Conservation (phyloP, 2,113 vertebrate genomes). For the Alaudala cheleensis region DNA sequence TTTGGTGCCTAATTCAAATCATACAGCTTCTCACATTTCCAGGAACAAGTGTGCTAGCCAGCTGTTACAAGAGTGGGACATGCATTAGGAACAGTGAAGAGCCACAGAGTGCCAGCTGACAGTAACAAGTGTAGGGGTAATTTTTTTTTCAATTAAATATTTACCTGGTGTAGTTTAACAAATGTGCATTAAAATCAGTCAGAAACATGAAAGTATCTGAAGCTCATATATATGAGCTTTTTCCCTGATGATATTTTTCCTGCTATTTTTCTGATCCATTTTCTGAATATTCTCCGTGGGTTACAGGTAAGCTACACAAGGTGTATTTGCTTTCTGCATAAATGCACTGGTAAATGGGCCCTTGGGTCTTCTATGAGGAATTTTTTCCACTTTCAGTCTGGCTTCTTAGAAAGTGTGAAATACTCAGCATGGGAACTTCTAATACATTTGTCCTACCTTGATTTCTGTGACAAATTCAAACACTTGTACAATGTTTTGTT, state of each 20-base stretch:
- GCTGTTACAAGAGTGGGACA: background rate
- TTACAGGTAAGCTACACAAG: fast-evolving
- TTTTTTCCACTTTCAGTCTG: background rate
- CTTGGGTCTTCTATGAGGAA: fast-evolving
- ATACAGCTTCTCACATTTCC: background rate
- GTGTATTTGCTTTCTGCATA: background rate
- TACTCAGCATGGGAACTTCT: background rate
- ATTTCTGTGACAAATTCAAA: background rate
- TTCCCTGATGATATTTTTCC: background rate
- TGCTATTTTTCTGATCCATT: background rate
- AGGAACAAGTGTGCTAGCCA: background rate
- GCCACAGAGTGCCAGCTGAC: background rate
- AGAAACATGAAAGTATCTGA: background rate
- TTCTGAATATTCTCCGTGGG: background rate
- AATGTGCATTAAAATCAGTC: background rate
- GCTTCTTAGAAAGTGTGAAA: background rate
- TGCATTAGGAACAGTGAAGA: background rate
- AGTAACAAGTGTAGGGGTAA: background rate
- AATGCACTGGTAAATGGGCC: background rate
- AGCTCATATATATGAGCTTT: background rate
- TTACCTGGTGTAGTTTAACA: background rate
- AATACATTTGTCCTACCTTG: background rate
- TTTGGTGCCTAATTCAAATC: background rate
- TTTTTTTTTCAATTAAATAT: no score
- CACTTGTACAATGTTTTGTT: background rate